A percentile compares a stretch with the other conserved stretches of the same genome.
These are phyloP conservation scores for Bolinopsis microptera DNA, from an alignment of 37 sponge, comb jelly and placozoan species.

Conservation along the genomic window DNA sequence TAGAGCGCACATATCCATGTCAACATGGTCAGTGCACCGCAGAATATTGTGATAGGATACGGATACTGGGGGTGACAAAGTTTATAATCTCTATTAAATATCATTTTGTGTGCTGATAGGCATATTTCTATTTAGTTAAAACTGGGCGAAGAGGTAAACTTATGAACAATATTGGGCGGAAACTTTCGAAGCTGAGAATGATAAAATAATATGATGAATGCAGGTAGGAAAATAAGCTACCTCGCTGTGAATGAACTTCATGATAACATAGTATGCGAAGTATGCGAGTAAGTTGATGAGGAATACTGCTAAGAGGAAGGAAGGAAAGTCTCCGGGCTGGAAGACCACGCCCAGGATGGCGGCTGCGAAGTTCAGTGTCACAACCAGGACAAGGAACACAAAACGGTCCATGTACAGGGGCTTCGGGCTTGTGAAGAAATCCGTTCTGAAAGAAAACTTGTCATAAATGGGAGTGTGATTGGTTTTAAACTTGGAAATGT, in stretches of 20 bases:
- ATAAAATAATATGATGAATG: no score
- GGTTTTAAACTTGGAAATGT: no score
- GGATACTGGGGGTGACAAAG: slow-evolving; percentile 37
- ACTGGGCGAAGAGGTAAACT: no score
- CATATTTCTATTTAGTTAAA: no score
- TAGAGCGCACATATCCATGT: slow-evolving; percentile 71
- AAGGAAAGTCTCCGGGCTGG: slow-evolving; percentile 59
- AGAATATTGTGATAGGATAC: slow-evolving; percentile 59
- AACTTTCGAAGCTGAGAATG: no score
- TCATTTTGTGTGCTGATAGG: no score
- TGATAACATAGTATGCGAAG: slow-evolving; percentile 68
- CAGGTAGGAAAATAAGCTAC: no score
- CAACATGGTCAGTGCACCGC: slow-evolving; percentile 43
- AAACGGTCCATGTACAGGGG: slow-evolving; percentile 64
- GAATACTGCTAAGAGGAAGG: slow-evolving; percentile 71
- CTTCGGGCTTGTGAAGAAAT: slow-evolving; percentile 50
- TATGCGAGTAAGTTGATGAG: slow-evolving; percentile 70
- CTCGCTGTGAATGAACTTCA: slow-evolving; percentile 68
- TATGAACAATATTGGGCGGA: no score
- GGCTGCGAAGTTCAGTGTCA: slow-evolving; percentile 58
- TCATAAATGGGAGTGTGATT: no score
- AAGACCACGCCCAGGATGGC: slow-evolving; percentile 62
- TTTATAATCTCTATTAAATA: no score
- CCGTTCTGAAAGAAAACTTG: slow-evolving; percentile 25
- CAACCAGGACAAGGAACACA: slow-evolving; percentile 53